phyloP scores from a whole-genome alignment of 2,797 vertebrate species.

The Adelosebastes latens region DNA sequence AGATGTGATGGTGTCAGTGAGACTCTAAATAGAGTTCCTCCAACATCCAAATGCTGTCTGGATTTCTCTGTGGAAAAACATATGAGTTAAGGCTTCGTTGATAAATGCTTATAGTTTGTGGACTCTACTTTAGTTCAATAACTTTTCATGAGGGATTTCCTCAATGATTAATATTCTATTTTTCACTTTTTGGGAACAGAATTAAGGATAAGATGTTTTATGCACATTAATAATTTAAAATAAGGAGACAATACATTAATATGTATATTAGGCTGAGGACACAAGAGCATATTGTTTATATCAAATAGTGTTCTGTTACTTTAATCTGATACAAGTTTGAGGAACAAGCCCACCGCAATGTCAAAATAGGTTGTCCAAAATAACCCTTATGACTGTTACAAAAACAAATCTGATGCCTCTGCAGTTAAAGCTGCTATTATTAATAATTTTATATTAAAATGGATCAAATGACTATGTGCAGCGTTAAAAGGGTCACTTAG shows the following conservation, averaged over 20 bases:
- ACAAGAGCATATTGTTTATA: accelerated
- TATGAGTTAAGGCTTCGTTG: not conserved
- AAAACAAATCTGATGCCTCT: not conserved
- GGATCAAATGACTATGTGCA: too few relatives aligned
- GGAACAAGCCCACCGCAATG: not conserved
- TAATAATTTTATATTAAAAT: not conserved
- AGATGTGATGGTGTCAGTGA: slow-evolving; percentile 20
- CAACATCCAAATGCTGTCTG: slow-evolving; percentile 12
- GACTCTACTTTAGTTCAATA: not conserved
- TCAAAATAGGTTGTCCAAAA: too few relatives aligned
- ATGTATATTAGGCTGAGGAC: too few relatives aligned
- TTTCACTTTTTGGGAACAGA: not conserved
- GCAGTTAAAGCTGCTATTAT: not conserved
- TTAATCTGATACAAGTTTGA: not conserved
- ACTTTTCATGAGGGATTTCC: not conserved
- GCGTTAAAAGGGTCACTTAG: too few relatives aligned
- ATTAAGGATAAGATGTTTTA: not conserved
- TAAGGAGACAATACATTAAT: not conserved
- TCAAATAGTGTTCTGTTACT: not conserved
- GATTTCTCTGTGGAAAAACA: slow-evolving; percentile 27
- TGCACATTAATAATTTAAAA: not conserved
- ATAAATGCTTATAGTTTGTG: not conserved
- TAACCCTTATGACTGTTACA: too few relatives aligned
- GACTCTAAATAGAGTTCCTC: not conserved
- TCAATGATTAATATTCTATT: not conserved